Conservation (phyloP, 2,888 invertebrate genomes). For the Brassicogethes aeneus region DNA sequence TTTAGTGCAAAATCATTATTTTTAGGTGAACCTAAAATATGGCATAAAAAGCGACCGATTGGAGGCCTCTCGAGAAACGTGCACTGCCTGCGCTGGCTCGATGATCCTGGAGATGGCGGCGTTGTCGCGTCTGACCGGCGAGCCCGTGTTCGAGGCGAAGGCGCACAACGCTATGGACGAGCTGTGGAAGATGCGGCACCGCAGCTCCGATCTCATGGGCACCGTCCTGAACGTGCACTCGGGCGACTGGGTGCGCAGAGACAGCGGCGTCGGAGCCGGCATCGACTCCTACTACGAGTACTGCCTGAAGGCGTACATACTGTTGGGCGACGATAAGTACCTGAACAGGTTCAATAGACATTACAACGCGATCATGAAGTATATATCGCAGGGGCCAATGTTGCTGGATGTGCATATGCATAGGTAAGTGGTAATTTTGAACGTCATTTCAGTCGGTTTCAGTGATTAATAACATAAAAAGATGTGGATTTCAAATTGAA, state of each 20-base stretch:
- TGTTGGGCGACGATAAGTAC: conserved; percentile 90
- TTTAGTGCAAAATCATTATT: not conserved
- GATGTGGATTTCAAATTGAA: too few species aligned
- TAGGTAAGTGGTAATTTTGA: conserved; percentile 38
- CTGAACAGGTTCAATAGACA: conserved; percentile 90
- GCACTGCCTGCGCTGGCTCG: conserved; percentile 97
- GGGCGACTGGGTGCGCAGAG: conserved; percentile 94
- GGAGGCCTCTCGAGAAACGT: conserved; percentile 78
- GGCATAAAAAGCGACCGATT: conserved; percentile 72
- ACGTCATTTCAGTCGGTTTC: not conserved
- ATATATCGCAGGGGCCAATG: conserved; percentile 88
- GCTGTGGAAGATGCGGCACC: conserved; percentile 89
- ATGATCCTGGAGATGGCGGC: conserved; percentile 98
- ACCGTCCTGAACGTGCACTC: conserved; percentile 96
- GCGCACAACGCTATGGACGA: conserved; percentile 95
- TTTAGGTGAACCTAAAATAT: conserved; percentile 66
- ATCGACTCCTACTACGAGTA: conserved; percentile 99
- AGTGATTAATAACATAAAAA: not conserved
- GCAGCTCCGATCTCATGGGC: conserved; percentile 89
- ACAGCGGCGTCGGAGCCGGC: conserved; percentile 97
- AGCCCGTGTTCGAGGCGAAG: conserved; percentile 86
- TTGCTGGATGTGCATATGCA: conserved; percentile 87
- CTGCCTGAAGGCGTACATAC: conserved; percentile 92
- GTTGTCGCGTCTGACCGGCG: conserved; percentile 84
- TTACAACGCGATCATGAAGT: conserved; percentile 94